phyloP scores from a whole-genome alignment of 2,113 vertebrate species.

The Stigmatopora argus region DNA sequence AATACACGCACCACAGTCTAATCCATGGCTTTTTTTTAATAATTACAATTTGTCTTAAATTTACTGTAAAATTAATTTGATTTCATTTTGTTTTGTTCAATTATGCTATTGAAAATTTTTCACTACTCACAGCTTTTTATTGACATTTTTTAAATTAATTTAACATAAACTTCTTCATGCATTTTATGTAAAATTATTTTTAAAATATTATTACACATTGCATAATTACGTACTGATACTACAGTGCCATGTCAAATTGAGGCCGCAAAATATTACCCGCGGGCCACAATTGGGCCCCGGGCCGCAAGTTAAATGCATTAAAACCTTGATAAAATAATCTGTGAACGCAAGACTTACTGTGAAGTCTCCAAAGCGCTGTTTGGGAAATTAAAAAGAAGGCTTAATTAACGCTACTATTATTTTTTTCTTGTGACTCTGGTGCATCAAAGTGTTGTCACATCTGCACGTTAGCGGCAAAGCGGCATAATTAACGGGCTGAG shows the following conservation, averaged over 20 bases:
- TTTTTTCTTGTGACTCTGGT: conserved; percentile 2
- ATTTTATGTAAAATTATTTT: no score
- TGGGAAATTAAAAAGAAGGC: conserved; percentile 8
- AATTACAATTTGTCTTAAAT: no score
- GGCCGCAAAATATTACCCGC: background rate
- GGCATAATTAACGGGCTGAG: conserved; percentile 23
- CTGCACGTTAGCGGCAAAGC: conserved; percentile 19
- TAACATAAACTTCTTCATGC: no score
- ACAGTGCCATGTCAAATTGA: background rate
- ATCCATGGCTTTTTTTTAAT: no score
- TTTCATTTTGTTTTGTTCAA: background rate
- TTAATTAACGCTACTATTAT: background rate
- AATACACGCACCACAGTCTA: no score
- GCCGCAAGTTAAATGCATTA: background rate
- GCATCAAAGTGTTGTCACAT: conserved; percentile 19
- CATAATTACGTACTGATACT: no score
- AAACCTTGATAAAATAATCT: no score
- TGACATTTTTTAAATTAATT: no score
- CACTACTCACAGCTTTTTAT: no score
- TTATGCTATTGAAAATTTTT: background rate
- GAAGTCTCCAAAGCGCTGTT: background rate
- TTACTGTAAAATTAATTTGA: no score
- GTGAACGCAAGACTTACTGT: background rate
- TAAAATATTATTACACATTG: no score
- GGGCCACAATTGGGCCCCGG: background rate